Evolutionary conservation across 2,113 vertebrate species (phyloP).

Genomic region (Eleginops maclovinus): DNA sequence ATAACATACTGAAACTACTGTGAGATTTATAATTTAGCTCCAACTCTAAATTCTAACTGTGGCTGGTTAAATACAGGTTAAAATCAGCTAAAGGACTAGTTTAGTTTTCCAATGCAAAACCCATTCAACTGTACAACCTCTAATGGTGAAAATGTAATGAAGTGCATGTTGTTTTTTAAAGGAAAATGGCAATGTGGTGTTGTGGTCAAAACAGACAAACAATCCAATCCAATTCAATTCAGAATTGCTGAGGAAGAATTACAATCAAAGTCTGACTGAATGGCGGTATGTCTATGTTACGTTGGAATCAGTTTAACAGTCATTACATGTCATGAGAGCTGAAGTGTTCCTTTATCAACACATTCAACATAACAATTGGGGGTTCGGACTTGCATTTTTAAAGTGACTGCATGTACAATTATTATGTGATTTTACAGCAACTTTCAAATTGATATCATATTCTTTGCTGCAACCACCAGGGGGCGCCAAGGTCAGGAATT

Average conservation of each 20-base stretch:
- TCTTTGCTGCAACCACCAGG: slow-evolving; percentile 11
- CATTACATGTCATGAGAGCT: no score
- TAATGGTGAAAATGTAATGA: slow-evolving; percentile 8
- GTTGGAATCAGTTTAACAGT: background rate
- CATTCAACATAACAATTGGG: background rate
- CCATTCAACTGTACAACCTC: slow-evolving; percentile 15
- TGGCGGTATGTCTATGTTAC: background rate
- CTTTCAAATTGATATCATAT: background rate
- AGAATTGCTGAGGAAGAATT: background rate
- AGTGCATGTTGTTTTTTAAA: slow-evolving; percentile 18
- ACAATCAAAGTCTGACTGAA: background rate
- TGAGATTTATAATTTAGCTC: slow-evolving; percentile 26
- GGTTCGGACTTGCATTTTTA: background rate
- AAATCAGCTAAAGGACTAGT: slow-evolving; percentile 24
- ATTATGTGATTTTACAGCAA: background rate
- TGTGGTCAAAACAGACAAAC: slow-evolving; percentile 1
- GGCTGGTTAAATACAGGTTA: background rate
- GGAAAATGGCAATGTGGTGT: slow-evolving; percentile 5
- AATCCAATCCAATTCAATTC: background rate
- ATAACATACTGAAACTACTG: slow-evolving; percentile 14
- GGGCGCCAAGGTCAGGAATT: background rate
- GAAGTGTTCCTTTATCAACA: background rate
- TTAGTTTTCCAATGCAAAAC: slow-evolving; percentile 37
- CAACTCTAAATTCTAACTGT: slow-evolving; percentile 10
- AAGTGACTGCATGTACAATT: background rate